Evolutionary conservation across 2,113 vertebrate genomes (phyloP).

Genomic region (Thermophis baileyi): DNA sequence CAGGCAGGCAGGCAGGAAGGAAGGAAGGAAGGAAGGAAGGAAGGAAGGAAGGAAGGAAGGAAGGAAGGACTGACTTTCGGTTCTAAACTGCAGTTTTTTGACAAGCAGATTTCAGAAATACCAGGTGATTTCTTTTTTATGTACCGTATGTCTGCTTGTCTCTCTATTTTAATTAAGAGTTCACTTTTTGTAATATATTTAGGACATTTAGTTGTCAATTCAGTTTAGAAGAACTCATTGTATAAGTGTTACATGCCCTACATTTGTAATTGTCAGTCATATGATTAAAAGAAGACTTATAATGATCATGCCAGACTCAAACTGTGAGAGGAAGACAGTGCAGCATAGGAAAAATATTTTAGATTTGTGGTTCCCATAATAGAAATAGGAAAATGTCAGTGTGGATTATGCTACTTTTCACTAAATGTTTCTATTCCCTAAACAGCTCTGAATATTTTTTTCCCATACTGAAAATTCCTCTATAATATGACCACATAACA

Average conservation of each 20-base stretch:
- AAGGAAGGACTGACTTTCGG: background rate
- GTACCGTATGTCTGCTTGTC: background rate
- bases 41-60: background rate
- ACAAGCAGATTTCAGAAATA: background rate
- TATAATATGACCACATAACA: background rate
- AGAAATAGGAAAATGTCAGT: slow-evolving; percentile 43
- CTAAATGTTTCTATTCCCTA: slow-evolving; percentile 52
- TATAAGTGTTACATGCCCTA: background rate
- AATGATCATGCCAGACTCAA: background rate
- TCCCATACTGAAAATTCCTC: slow-evolving; percentile 31
- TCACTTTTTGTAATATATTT: background rate
- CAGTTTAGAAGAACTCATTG: background rate
- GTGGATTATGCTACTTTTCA: slow-evolving; percentile 38
- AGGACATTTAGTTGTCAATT: background rate
- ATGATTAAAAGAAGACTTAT: background rate
- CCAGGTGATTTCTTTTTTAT: background rate
- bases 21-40: too few species aligned
- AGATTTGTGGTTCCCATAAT: slow-evolving; percentile 41
- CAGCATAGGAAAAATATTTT: background rate
- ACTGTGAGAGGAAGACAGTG: slow-evolving; percentile 6
- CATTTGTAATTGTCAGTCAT: background rate
- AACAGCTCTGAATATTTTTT: slow-evolving; percentile 30
- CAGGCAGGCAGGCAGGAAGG: background rate
- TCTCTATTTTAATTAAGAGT: background rate
- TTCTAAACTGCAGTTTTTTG: background rate